Evolutionary conservation across 1,140 invertebrate species (phyloP).

Genomic region (Apocrypta bakeri): DNA sequence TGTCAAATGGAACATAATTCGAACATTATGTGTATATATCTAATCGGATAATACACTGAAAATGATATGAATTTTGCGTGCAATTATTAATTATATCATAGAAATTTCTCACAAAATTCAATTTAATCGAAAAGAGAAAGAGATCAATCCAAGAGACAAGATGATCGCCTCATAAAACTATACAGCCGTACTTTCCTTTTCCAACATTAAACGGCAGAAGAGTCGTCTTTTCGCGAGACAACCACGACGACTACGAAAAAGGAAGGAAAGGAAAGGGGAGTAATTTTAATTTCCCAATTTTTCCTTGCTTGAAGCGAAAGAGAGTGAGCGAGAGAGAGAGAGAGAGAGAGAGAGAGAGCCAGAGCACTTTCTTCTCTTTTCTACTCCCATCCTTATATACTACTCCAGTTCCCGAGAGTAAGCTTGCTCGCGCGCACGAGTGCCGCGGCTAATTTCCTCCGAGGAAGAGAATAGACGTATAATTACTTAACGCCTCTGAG

Average conservation of each 20-base stretch:
- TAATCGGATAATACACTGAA: no score
- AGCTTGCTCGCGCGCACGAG: constrained; percentile 44
- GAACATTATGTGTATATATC: no score
- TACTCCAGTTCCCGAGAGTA: constrained; percentile 50
- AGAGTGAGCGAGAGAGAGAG: no score
- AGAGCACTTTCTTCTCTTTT: constrained; percentile 5
- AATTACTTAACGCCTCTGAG: constrained; percentile 74
- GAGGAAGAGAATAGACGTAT: constrained; percentile 73
- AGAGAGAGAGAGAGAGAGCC: no score
- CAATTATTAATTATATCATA: no score
- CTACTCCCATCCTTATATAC: not conserved
- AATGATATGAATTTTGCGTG: no score
- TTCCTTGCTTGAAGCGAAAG: constrained; percentile 58
- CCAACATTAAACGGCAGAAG: not conserved
- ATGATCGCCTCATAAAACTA: constrained; percentile 4
- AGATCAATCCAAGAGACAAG: no score
- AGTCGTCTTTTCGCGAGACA: constrained; percentile 25
- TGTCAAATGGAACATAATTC: no score
- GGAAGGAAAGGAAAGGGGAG: constrained; percentile 51
- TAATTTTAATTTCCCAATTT: constrained; percentile 76
- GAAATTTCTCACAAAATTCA: no score
- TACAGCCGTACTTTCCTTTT: not conserved
- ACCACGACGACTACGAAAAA: constrained; percentile 26
- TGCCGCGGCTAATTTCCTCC: constrained; percentile 70
- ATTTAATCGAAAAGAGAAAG: no score